Evolutionary conservation across 2,888 invertebrate species (phyloP), one percentile per base, ranked within the genome.

Genomic region (Protophormia terraenovae): DNA sequence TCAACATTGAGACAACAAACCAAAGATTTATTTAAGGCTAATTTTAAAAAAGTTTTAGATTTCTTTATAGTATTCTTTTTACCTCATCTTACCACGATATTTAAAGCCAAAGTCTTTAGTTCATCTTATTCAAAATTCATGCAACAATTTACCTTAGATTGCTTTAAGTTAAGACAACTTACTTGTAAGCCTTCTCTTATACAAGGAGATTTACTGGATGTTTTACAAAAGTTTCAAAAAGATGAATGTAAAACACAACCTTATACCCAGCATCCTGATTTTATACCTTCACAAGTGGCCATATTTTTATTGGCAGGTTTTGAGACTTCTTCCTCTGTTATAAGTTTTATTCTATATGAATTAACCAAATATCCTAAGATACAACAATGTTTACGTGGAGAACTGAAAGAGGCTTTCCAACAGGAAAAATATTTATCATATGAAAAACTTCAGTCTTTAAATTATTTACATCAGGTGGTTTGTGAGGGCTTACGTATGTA

Each of bases 201-300:
- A 12, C 72, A 83, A 6, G 90, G 91, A 16, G 94, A 94, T 88
- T 91, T 94, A 2, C 90, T 94, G 7, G 93, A 93, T 75, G 87
- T 93, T 16, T 87, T 94, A 19, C 86, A 93, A 60, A 66, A 62
- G 55, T 84, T 86, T 58, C 75, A 87, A 47, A 82, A 86, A 29
- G 47, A 58, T 12, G 22, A 73, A 24, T 10, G 19, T 0, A 19
- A 58, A 53, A 58, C 16, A 47, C 76, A 41, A 67, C 10, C 47
- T 45, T 84, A 55, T 19, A 58, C 8, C 8, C 88, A 89, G 14
- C 89, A 90, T 62, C 71, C 88, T 1, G 91, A 92, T 66, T 89
- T 90, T 41, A 88, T 92, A 35, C 87, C 90, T 10, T 90, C 92
- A 3, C 92, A 92, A 72, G 91, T 90, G 5, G 90, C 89, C n/a